Evolutionary conservation across 1,140 invertebrate species (phyloP), one percentile per base, ranked within the genome.

Genomic region (Saccostrea glomerata): DNA sequence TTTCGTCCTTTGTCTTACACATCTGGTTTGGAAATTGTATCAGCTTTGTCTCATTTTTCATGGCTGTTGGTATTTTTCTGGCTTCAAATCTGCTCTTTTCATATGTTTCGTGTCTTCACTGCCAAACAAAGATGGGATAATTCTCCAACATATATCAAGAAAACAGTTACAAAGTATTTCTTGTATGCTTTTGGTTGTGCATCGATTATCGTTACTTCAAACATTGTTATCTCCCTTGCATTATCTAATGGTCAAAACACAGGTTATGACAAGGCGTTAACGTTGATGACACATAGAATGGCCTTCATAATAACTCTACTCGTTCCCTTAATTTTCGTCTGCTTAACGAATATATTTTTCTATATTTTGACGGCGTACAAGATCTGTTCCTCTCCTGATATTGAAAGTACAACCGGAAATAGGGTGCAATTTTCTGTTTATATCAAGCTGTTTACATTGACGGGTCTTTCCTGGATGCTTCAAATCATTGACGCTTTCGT

Each of bases 51-150:
- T 3, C 77, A 82, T 82, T 82, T 36, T 30, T 82, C 40, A 30
- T 82, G 77, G 77, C 17, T 82, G 17, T 23, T 17, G 17, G 86
- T 85, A 20, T 89, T 91, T 86, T 87, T 36, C 54, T 85, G 88
- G 36, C 83, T 91, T 70, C 89, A 90, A 47, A 63, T 90, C 4
- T 91, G 91, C 56, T 91, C 89, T 15, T 91, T 88, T 66, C 91
- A 90, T 36, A 91, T 89, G 87, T 91, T 63, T 55, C 13, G 82
- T 1, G 66, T 86, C 11, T 90, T 90, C 23, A 84, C n/a, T 30
- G 23, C 85, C 17, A 30, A 30, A 23, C 20, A 82, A 25, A 47
- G 30, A 54, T 20, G 4, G 12, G 54, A 0, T 1, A 20, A 3
- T 7, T 60, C 30, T 20, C 13, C 23, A n/a, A 20, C 9, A 23